Evolutionary conservation across 2,797 vertebrate genomes (phyloP), one percentile per base, ranked within the genome.

Genomic region (Myoxocephalus aenaeus): DNA sequence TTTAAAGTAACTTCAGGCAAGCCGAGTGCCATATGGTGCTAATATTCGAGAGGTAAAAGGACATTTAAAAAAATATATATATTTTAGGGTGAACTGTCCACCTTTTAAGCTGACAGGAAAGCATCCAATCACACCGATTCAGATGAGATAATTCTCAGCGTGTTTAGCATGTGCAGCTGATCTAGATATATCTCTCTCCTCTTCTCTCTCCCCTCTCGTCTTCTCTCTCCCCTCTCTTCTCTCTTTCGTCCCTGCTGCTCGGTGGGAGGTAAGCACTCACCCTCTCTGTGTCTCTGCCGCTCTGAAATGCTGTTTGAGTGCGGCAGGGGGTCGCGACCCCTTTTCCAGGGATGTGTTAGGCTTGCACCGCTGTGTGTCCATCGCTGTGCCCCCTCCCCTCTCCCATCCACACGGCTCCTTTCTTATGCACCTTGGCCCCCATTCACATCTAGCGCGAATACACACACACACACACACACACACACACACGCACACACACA

Each of bases 311-410:
- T 90, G 88, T 90, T 87, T 80, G 86, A 93, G 90, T 89, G 90
- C 89, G 85, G 85, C 29, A 38, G 70, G 87, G 38, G 92, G 92
- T 95, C 85, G 0, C 46, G 92, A 94, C 93, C 94, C 89, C 88
- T 86, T 71, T 70, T 91, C 88, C 87, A 91, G 89, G 86, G 86
- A 90, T 92, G 85, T 93, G 92, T 91, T 85, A 86, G 86, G 85
- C 91, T 88, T 81, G 83, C 89, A 86, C 78, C 34, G 5, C 76
- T 65, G 88, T 73, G 77, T 88, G 66, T 90, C 89, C 90, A 58
- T 57, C 64, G 29, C 38, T 38, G 79, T 73, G 11, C 51, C 53
- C 2, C 25, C 25, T 5, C 90, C 84, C 85, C 85, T 75, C 80
- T 81, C 67, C 44, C 74, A 62, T 67, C 80, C 79, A 51, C 54